A percentile compares a stretch with the other conserved stretches of the same genome.
These are phyloP conservation scores for Tachystola acroxantha DNA, from an alignment of 2,888 invertebrate species.

Conservation along the genomic window DNA sequence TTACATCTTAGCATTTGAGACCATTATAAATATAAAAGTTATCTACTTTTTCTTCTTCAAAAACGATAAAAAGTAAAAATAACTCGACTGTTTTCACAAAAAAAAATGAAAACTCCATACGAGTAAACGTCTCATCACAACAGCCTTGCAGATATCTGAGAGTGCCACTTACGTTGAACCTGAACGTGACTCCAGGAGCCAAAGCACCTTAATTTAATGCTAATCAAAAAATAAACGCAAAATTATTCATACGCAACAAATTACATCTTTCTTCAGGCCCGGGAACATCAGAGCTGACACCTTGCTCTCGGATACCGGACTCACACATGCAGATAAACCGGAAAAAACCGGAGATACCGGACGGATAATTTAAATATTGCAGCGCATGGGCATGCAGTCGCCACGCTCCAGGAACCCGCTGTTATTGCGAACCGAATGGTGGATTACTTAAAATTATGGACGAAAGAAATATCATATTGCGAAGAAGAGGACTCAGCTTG, in stretches of 20 bases:
- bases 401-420: conserved; percentile 35
- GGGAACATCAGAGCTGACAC: conserved; percentile 16
- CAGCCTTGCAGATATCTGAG: too few relatives aligned
- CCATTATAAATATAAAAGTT: too few relatives aligned
- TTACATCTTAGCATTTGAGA: too few relatives aligned
- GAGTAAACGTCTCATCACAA: too few relatives aligned
- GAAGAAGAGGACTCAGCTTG: too few relatives aligned
- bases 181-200: too few relatives aligned
- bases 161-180: too few relatives aligned
- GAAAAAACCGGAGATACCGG: conserved; percentile 14
- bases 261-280: conserved; percentile 1
- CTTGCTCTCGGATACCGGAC: conserved; percentile 15
- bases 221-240: conserved; percentile 1
- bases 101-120: too few relatives aligned
- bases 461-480: too few relatives aligned
- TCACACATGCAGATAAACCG: conserved; percentile 2
- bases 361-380: conserved; percentile 38
- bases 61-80: too few relatives aligned
- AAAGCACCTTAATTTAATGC: conserved; percentile 2
- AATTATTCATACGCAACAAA: conserved; percentile 4
- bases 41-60: too few relatives aligned
- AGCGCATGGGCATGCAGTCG: conserved; percentile 27
- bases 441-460: conserved; percentile 30
- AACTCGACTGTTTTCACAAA: too few relatives aligned
- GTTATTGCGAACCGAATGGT: conserved; percentile 36